A percentile compares a stretch with the other conserved stretches of the same genome.
These are phyloP conservation scores for Thripadectes ignobilis DNA, from an alignment of 2,797 vertebrate genomes.

Conservation along the genomic window DNA sequence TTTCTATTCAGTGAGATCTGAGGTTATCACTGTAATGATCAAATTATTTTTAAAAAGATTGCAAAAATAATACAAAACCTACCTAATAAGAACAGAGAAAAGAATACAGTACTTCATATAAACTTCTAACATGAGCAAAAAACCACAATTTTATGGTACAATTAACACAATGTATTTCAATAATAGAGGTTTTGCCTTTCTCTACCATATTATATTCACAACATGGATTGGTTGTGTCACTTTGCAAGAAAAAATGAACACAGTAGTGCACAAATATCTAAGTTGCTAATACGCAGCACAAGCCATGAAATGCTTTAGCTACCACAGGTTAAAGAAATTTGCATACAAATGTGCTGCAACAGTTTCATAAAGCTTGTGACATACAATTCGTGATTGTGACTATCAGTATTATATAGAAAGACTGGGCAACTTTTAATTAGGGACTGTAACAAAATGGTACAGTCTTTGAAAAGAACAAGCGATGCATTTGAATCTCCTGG, in stretches of 20 bases:
- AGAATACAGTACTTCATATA: not conserved
- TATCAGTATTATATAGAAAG: constrained; percentile 16
- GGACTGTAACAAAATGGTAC: constrained; percentile 37
- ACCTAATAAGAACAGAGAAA: not conserved
- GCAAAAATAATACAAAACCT: not conserved
- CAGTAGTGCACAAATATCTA: not conserved
- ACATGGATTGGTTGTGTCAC: not conserved
- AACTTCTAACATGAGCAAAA: not conserved
- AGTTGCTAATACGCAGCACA: not conserved
- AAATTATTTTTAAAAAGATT: not conserved
- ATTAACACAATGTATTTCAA: not conserved
- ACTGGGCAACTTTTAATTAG: constrained; percentile 20
- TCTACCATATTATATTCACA: not conserved
- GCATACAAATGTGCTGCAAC: constrained; percentile 2
- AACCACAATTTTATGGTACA: not conserved
- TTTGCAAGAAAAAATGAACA: not conserved
- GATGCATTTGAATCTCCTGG: constrained; percentile 15
- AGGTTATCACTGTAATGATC: not conserved
- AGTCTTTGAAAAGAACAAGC: constrained; percentile 5
- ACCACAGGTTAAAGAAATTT: constrained; percentile 3
- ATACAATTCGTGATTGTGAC: not conserved
- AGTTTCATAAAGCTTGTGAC: not conserved
- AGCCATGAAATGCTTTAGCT: constrained; percentile 18
- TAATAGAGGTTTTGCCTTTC: constrained; percentile 10
- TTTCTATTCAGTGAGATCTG: not conserved